Conservation (phyloP, 2,888 invertebrate species). For the Operophtera brumata region DNA sequence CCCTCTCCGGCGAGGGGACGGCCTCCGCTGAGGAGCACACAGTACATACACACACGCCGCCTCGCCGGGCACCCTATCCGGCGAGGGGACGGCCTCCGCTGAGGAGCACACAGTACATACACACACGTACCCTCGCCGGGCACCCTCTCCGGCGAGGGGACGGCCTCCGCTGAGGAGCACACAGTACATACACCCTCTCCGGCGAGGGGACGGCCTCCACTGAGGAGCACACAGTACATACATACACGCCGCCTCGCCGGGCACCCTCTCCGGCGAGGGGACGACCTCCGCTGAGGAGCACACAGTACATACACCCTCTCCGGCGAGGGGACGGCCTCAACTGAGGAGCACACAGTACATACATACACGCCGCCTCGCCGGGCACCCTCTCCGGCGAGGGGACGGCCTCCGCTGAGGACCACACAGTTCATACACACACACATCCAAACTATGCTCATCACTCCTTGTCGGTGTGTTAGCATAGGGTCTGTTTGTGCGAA, state of each 20-base stretch:
- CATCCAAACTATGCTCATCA: too few species aligned
- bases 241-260: slow-evolving; percentile 39
- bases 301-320: slow-evolving; percentile 30
- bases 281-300: neutral
- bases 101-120: neutral
- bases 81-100: neutral
- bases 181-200: slow-evolving; percentile 30
- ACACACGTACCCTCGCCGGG: slow-evolving; percentile 41
- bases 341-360: neutral
- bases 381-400: slow-evolving; percentile 32
- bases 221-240: neutral
- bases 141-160: slow-evolving; percentile 28
- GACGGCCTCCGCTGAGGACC: neutral
- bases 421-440: neutral
- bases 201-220: neutral
- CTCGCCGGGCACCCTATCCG: slow-evolving; percentile 47
- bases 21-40: neutral
- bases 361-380: slow-evolving; percentile 52
- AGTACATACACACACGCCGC: slow-evolving; percentile 37
- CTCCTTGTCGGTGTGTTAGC: too few species aligned
- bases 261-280: slow-evolving; percentile 31
- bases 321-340: neutral
- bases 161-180: neutral
- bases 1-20: slow-evolving; percentile 23
- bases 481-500: too few species aligned